phyloP scores from a whole-genome alignment of 2,888 invertebrate species.

The Tiliacea aurago region DNA sequence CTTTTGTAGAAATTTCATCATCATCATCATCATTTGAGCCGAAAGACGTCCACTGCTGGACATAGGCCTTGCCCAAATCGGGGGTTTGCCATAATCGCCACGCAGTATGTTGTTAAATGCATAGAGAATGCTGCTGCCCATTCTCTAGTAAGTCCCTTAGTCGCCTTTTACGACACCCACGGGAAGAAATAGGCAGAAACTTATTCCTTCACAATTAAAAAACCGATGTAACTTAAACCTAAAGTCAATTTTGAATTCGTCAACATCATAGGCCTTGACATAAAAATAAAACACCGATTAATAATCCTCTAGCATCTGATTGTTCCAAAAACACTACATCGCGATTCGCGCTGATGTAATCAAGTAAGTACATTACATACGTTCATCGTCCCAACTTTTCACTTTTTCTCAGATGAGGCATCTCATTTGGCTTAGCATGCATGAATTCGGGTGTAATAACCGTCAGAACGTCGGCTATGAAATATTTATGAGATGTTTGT shows the following conservation, averaged over 20 bases:
- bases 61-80: too few species aligned
- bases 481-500: constrained; percentile 80
- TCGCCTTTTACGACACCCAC: too few species aligned
- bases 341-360: constrained; percentile 40
- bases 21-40: too few species aligned
- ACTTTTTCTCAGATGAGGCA: constrained; percentile 74
- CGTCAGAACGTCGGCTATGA: constrained; percentile 75
- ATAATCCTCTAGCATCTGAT: constrained; percentile 21
- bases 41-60: too few species aligned
- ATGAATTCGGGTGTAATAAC: constrained; percentile 87
- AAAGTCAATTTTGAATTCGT: background rate
- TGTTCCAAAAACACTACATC: constrained; percentile 41
- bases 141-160: too few species aligned
- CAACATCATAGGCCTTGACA: constrained; percentile 35
- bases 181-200: too few species aligned
- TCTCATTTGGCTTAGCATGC: constrained; percentile 74
- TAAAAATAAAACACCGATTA: constrained; percentile 12
- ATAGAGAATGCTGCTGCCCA: too few species aligned
- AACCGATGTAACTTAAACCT: background rate
- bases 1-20: too few species aligned
- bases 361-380: constrained; percentile 21
- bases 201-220: background rate
- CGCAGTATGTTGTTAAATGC: too few species aligned
- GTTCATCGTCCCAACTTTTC: constrained; percentile 68
- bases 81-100: too few species aligned